These are phyloP conservation scores for Lasioglossum villosulum DNA, from an alignment of 2,888 invertebrate genomes.

Conservation along the genomic window DNA sequence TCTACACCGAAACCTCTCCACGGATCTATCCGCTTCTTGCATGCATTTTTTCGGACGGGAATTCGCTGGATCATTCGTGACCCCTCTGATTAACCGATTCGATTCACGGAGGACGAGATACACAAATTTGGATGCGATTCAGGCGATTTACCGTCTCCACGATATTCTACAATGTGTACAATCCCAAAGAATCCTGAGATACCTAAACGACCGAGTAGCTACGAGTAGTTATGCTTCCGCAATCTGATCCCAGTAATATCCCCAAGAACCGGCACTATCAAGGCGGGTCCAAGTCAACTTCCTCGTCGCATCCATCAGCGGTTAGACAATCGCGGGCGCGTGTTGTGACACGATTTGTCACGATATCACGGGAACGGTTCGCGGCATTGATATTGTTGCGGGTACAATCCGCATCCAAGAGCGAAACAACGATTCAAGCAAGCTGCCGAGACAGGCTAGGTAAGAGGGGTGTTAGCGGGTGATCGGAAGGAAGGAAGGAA, in stretches of 20 bases:
- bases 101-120: background rate
- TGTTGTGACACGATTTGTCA: conserved; percentile 59
- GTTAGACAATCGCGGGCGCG: conserved; percentile 41
- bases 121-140: background rate
- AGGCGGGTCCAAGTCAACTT: background rate
- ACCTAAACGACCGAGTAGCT: background rate
- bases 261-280: background rate
- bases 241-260: background rate
- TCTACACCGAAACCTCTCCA: background rate
- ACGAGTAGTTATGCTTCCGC: background rate
- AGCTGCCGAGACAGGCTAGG: background rate
- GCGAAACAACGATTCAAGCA: conserved; percentile 43
- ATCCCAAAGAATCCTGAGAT: background rate
- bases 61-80: conserved; percentile 9
- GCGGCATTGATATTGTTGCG: conserved; percentile 58
- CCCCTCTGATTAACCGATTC: background rate
- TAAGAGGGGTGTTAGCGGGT: conserved; percentile 2
- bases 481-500: conserved; percentile 13
- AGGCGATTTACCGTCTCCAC: background rate
- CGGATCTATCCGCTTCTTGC: conserved; percentile 38
- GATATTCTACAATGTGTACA: background rate
- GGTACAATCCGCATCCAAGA: conserved; percentile 53
- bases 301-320: conserved; percentile 39
- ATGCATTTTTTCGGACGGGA: conserved; percentile 3
- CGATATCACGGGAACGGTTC: conserved; percentile 49